A percentile compares a stretch with the other conserved stretches of the same genome.
These are phyloP conservation scores for Heliconius cydno DNA, from an alignment of 2,888 invertebrate genomes.

Conservation along the genomic window DNA sequence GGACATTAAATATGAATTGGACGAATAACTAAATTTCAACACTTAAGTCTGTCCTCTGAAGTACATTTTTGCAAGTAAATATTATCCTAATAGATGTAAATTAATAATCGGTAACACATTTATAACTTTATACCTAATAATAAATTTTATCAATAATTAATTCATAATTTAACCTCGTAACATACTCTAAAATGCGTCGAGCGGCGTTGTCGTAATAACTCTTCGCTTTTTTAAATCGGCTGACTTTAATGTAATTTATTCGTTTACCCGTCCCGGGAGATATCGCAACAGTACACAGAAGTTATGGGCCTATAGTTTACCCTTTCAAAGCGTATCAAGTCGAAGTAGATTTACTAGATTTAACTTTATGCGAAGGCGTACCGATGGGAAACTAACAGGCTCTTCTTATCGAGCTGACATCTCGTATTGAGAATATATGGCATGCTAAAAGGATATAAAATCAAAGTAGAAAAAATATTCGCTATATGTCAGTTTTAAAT, in stretches of 20 bases:
- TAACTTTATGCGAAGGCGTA: conserved; percentile 57
- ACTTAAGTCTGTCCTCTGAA: no score
- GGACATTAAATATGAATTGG: no score
- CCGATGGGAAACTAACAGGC: conserved; percentile 57
- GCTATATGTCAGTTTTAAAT: not conserved
- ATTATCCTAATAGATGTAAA: no score
- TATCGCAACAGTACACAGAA: conserved; percentile 58
- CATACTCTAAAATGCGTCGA: conserved; percentile 13
- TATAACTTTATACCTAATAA: no score
- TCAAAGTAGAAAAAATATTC: conserved; percentile 41
- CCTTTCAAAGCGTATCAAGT: conserved; percentile 59
- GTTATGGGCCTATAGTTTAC: conserved; percentile 62
- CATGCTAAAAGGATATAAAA: conserved; percentile 47
- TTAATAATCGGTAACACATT: no score
- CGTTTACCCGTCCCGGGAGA: conserved; percentile 56
- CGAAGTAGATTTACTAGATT: conserved; percentile 61
- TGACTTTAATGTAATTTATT: conserved; percentile 61
- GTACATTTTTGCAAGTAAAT: no score
- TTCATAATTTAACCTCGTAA: not conserved
- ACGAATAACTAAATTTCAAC: no score
- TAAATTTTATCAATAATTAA: no score
- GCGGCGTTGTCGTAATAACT: conserved; percentile 53
- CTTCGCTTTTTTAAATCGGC: conserved; percentile 58
- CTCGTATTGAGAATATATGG: conserved; percentile 43
- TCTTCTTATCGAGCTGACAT: conserved; percentile 53